Evolutionary conservation across 2,113 vertebrate genomes (phyloP).

Genomic region (Leucopternis melanops): DNA sequence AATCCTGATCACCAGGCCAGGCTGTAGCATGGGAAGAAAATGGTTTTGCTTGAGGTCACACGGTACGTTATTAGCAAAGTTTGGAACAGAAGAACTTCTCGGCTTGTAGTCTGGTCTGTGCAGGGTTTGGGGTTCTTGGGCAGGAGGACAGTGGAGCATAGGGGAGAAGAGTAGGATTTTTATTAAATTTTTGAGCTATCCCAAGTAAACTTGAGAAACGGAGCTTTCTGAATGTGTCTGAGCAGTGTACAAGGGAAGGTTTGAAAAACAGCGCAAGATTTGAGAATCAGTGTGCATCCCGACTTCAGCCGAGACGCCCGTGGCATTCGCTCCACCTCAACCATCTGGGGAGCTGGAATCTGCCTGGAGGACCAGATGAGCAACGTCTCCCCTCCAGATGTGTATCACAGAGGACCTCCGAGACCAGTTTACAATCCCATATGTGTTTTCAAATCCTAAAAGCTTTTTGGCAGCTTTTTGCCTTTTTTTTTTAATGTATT

Average conservation of each 20-base stretch:
- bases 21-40: background rate
- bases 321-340: accelerated
- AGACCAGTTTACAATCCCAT: background rate
- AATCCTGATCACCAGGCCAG: background rate
- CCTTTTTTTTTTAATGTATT: too few species aligned
- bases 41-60: background rate
- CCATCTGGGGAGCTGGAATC: background rate
- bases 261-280: background rate
- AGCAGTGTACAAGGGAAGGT: background rate
- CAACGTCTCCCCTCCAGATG: background rate
- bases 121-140: background rate
- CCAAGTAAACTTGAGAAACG: background rate
- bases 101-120: background rate
- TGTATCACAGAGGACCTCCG: background rate
- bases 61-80: accelerated
- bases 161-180: background rate
- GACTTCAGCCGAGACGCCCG: accelerated
- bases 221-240: background rate
- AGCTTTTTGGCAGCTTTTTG: background rate
- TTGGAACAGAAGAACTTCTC: background rate
- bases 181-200: background rate
- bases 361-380: background rate
- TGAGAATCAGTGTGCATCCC: accelerated
- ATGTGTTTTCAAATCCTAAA: background rate
- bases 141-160: too few species aligned